These are phyloP conservation scores for Diarsia brunnea DNA, from an alignment of 2,888 invertebrate species.

Conservation along the genomic window DNA sequence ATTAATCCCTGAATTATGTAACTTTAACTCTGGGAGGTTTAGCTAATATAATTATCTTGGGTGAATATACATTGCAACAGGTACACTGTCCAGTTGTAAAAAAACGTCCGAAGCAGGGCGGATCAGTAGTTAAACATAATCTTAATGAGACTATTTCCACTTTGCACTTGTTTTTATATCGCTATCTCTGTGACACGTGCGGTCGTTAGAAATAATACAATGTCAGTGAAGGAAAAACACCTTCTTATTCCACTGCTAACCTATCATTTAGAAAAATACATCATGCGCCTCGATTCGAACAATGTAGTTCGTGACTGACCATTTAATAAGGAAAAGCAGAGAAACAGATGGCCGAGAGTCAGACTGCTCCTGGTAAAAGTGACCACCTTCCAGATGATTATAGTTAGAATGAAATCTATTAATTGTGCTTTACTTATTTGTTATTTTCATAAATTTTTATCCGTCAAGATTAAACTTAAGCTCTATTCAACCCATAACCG, in stretches of 20 bases:
- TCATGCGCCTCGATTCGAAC: neutral
- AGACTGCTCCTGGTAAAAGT: neutral
- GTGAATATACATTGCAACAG: too few species aligned
- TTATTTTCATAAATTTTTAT: conserved; percentile 8
- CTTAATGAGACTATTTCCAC: neutral
- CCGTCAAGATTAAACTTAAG: conserved; percentile 14
- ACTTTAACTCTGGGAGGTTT: too few species aligned
- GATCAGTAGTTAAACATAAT: neutral
- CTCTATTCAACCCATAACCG: conserved; percentile 7
- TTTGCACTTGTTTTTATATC: conserved; percentile 12
- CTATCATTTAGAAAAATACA: neutral
- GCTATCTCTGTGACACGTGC: conserved; percentile 22
- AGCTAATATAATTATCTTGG: too few species aligned
- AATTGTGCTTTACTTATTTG: neutral
- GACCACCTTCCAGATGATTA: too few species aligned
- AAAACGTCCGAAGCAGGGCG: neutral
- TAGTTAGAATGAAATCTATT: neutral
- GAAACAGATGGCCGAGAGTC: neutral
- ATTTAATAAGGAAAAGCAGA: neutral
- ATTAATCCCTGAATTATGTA: too few species aligned
- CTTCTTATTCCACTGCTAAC: neutral
- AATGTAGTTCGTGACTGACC: neutral
- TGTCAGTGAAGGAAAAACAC: neutral
- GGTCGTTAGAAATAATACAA: neutral
- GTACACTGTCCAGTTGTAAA: too few species aligned